A percentile compares a stretch with the other conserved stretches of the same genome.
These are phyloP conservation scores for Danionella cerebrum DNA, from an alignment of 2,113 vertebrate genomes.

Conservation along the genomic window DNA sequence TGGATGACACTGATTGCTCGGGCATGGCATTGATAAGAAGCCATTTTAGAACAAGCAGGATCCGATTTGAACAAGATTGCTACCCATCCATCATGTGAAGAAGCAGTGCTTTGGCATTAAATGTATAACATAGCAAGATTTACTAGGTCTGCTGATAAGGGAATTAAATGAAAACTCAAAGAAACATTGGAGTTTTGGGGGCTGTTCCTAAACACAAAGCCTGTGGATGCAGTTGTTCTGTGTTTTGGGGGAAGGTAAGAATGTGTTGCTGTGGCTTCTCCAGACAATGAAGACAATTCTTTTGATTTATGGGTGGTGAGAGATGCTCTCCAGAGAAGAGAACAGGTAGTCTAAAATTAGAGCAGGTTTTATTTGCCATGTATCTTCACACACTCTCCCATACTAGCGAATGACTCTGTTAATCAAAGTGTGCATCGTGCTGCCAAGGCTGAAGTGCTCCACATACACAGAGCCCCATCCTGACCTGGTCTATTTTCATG, in stretches of 20 bases:
- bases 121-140: too few species aligned
- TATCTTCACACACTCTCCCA: constrained; percentile 52
- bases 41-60: too few species aligned
- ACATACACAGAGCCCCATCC: constrained; percentile 16
- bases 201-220: not conserved
- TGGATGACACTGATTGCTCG: too few species aligned
- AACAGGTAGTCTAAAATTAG: constrained; percentile 49
- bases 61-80: too few species aligned
- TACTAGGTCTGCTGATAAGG: too few species aligned
- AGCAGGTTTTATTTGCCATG: constrained; percentile 45
- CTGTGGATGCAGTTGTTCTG: not conserved
- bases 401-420: constrained; percentile 52
- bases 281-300: constrained; percentile 21
- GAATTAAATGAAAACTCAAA: not conserved
- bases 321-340: constrained; percentile 31
- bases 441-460: constrained; percentile 27
- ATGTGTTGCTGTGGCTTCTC: not conserved
- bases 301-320: constrained; percentile 40
- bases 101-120: not conserved
- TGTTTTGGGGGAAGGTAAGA: constrained; percentile 4
- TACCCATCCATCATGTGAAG: too few species aligned
- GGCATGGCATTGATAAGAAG: too few species aligned
- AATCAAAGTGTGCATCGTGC: constrained; percentile 56
- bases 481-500: constrained; percentile 33
- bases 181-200: not conserved